Conservation (phyloP, 2,888 invertebrate species). For the Lamellibrachia satsuma region DNA sequence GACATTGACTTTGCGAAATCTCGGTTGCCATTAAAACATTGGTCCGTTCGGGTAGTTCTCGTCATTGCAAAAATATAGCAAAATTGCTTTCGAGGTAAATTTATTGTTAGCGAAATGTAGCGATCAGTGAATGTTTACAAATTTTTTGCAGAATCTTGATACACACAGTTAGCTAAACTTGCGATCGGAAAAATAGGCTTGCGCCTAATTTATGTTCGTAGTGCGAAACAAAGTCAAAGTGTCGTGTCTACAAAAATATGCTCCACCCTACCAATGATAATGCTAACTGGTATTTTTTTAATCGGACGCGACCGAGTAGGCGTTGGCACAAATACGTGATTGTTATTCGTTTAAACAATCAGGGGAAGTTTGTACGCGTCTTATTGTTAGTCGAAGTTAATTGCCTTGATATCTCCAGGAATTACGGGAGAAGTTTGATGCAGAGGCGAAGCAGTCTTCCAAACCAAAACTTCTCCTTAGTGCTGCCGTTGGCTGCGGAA, state of each 20-base stretch:
- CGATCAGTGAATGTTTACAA: no score
- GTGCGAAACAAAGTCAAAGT: no score
- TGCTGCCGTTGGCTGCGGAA: constrained; percentile 20
- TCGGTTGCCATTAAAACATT: background rate
- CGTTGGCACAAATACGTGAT: no score
- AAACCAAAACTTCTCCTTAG: constrained; percentile 17
- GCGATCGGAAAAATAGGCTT: no score
- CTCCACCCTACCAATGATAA: no score
- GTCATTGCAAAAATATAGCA: background rate
- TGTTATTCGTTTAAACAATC: background rate
- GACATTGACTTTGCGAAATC: no score
- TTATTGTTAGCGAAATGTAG: background rate
- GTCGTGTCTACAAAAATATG: no score
- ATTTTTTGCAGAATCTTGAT: no score
- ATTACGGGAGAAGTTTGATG: constrained; percentile 18
- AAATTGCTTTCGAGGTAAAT: background rate
- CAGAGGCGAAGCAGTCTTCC: background rate
- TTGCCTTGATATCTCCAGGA: background rate
- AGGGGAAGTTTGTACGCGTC: background rate
- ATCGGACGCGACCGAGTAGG: no score
- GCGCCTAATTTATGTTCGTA: no score
- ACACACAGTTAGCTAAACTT: no score
- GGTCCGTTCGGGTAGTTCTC: background rate
- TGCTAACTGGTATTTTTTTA: no score
- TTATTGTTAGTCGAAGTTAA: background rate